Evolutionary conservation across 2,797 vertebrate genomes (phyloP).

Genomic region (Parauchenoglanis punctatus): DNA sequence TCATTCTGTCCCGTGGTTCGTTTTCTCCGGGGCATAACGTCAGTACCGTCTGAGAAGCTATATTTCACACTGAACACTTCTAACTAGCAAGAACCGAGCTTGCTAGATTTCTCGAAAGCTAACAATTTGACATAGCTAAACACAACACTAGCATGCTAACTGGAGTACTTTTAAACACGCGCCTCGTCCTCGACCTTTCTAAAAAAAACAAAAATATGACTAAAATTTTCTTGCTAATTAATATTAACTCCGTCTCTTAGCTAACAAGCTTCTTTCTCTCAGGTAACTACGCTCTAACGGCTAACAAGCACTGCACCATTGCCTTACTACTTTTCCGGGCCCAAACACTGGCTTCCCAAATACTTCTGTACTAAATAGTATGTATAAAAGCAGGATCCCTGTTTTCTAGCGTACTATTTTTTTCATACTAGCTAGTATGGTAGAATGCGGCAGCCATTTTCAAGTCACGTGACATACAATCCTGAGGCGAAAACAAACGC

Average conservation of each 20-base stretch:
- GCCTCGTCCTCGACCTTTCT: not conserved
- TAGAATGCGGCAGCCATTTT: slow-evolving; percentile 26
- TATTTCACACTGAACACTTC: not conserved
- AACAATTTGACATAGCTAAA: slow-evolving; percentile 4
- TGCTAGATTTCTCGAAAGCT: not conserved
- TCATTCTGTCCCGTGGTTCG: slow-evolving; percentile 27
- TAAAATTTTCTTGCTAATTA: not conserved
- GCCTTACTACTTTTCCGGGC: not conserved
- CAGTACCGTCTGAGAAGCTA: not conserved
- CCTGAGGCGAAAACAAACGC: not conserved
- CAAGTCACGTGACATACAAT: slow-evolving; percentile 48
- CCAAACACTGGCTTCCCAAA: not conserved
- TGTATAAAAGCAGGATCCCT: not conserved
- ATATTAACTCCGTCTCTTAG: not conserved
- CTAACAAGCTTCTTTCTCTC: not conserved
- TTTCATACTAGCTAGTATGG: not conserved
- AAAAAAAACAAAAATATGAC: too few species aligned
- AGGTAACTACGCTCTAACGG: not conserved
- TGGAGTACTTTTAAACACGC: not conserved
- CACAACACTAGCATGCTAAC: not conserved
- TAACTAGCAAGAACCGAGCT: not conserved
- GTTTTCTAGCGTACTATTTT: not conserved
- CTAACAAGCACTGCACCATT: not conserved
- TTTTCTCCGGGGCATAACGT: slow-evolving; percentile 70
- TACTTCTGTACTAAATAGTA: slow-evolving; percentile 17